phyloP scores from a whole-genome alignment of 2,113 vertebrate species.

The Dipodomys spectabilis region DNA sequence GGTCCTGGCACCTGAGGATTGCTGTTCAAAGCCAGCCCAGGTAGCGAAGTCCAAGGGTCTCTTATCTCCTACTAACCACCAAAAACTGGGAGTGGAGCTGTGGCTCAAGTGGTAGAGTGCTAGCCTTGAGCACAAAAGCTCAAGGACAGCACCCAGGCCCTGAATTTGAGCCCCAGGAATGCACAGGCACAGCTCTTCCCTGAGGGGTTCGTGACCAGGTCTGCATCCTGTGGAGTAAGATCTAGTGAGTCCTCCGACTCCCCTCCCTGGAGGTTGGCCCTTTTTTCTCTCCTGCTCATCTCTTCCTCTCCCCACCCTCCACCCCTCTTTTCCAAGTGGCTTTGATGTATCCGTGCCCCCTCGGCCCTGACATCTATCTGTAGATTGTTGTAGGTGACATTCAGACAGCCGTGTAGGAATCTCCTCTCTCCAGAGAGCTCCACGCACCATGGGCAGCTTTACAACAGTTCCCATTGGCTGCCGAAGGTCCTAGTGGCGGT shows the following conservation, averaged over 20 bases:
- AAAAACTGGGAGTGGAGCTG: no score
- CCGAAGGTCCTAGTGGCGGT: slow-evolving; percentile 76
- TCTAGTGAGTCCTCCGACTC: not conserved
- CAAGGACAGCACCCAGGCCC: no score
- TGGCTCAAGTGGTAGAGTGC: no score
- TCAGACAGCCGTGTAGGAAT: not conserved
- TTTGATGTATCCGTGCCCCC: not conserved
- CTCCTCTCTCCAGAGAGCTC: slow-evolving; percentile 75
- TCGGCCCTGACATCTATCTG: not conserved
- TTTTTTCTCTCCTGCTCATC: not conserved
- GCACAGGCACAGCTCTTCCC: no score
- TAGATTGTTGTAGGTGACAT: not conserved
- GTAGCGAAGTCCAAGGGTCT: no score
- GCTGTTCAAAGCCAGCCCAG: no score
- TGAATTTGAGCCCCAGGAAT: no score
- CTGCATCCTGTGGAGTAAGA: not conserved
- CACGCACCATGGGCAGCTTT: slow-evolving; percentile 79
- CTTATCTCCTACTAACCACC: no score
- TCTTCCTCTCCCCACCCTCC: not conserved
- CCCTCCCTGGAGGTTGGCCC: not conserved
- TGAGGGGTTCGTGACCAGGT: no score
- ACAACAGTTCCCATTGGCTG: slow-evolving; percentile 72
- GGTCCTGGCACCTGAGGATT: no score
- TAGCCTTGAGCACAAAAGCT: no score
- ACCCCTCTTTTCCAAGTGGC: no score